These are phyloP conservation scores for Phaenicophaeus curvirostris DNA, from an alignment of 2,797 vertebrate species.

Conservation along the genomic window DNA sequence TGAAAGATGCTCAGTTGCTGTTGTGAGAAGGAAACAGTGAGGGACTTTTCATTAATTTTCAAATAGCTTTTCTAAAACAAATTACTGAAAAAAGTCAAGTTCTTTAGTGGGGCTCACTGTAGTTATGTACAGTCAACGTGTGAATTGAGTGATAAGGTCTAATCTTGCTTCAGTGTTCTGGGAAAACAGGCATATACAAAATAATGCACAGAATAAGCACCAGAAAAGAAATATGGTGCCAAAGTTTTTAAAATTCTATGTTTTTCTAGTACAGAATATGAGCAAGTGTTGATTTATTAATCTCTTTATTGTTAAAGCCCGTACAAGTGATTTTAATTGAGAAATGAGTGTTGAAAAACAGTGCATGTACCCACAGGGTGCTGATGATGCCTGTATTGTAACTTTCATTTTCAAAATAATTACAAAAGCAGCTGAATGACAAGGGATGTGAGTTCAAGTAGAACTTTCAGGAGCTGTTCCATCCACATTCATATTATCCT, in stretches of 20 bases:
- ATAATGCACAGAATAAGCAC: neutral
- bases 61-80: neutral
- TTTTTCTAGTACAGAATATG: neutral
- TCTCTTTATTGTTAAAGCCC: neutral
- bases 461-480: neutral
- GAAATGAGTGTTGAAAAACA: neutral
- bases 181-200: neutral
- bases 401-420: neutral
- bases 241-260: neutral
- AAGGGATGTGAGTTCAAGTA: neutral
- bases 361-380: fast-evolving
- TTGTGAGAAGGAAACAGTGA: neutral
- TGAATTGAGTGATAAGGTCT: neutral
- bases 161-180: neutral
- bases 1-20: neutral
- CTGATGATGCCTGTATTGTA: neutral
- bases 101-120: neutral
- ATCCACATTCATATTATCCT: neutral
- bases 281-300: neutral
- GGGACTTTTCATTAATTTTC: neutral
- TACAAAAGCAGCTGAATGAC: neutral
- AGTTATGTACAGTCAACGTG: fast-evolving
- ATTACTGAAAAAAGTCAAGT: neutral
- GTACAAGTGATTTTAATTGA: neutral
- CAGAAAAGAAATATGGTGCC: neutral